phyloP scores from a whole-genome alignment of 2,797 vertebrate species.

The Galagoides demidoff region DNA sequence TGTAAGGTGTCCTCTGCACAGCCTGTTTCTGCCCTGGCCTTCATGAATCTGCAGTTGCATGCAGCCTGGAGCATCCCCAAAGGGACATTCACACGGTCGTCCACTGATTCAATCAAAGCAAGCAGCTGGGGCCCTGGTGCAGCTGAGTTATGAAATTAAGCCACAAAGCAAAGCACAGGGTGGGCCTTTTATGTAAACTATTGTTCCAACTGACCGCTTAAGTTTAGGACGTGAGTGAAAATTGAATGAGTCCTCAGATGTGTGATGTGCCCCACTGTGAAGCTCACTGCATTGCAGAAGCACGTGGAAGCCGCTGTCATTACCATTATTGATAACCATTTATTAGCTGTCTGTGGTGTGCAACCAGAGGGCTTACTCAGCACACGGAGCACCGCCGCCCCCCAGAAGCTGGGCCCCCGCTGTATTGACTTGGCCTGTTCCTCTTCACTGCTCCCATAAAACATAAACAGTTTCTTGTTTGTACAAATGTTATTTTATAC shows the following conservation, averaged over 20 bases:
- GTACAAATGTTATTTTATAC: neutral
- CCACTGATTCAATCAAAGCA: neutral
- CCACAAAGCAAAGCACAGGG: neutral
- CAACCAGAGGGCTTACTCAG: neutral
- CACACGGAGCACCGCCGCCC: neutral
- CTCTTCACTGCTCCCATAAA: neutral
- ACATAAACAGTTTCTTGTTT: slow-evolving; percentile 6
- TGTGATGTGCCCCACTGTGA: neutral
- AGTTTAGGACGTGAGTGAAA: neutral
- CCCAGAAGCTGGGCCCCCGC: neutral
- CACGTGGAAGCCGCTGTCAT: neutral
- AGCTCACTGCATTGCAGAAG: neutral
- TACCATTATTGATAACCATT: neutral
- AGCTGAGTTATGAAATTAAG: neutral
- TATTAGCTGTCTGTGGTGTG: neutral
- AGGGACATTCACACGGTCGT: neutral
- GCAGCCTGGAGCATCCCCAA: neutral
- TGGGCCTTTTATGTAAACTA: neutral
- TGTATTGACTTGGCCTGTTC: neutral
- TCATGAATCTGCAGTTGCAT: neutral
- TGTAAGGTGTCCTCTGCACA: neutral
- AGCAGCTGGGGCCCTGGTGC: neutral
- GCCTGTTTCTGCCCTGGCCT: neutral
- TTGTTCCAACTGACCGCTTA: neutral
- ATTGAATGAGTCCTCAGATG: neutral